Evolutionary conservation across 2,113 vertebrate genomes (phyloP).

Genomic region (Enhydra lutris): DNA sequence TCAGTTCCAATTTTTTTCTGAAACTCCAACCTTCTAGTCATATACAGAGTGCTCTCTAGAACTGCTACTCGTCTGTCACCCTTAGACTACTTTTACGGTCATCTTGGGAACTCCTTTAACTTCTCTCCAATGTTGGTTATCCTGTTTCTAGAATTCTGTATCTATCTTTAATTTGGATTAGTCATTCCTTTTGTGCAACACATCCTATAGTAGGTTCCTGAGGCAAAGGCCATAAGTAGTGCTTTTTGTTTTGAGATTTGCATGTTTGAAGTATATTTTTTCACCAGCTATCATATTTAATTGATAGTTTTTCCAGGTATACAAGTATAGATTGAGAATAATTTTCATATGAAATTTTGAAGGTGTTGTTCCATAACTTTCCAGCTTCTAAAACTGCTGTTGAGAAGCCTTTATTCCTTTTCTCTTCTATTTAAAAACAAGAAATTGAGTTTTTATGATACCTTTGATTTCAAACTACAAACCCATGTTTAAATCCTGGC

Average conservation of each 20-base stretch:
- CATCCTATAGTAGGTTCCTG: neutral
- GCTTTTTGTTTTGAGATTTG: neutral
- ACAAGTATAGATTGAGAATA: neutral
- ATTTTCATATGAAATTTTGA: neutral
- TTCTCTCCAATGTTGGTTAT: neutral
- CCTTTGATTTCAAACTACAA: neutral
- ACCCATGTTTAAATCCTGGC: neutral
- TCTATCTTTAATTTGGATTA: neutral
- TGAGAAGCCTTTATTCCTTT: neutral
- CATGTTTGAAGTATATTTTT: neutral
- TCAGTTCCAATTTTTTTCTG: neutral
- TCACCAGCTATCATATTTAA: neutral
- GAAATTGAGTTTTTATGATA: neutral
- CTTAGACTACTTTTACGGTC: neutral
- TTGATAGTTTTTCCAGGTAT: neutral
- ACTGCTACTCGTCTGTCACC: neutral
- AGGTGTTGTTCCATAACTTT: neutral
- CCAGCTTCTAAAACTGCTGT: neutral
- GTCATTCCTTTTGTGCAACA: neutral
- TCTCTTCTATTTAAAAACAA: neutral
- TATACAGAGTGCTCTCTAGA: neutral
- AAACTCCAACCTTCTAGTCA: neutral
- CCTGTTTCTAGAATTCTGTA: neutral
- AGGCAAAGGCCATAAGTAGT: neutral
- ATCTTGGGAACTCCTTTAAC: neutral